Evolutionary conservation across 2,113 vertebrate genomes (phyloP).

Genomic region (Aramus guarauna): DNA sequence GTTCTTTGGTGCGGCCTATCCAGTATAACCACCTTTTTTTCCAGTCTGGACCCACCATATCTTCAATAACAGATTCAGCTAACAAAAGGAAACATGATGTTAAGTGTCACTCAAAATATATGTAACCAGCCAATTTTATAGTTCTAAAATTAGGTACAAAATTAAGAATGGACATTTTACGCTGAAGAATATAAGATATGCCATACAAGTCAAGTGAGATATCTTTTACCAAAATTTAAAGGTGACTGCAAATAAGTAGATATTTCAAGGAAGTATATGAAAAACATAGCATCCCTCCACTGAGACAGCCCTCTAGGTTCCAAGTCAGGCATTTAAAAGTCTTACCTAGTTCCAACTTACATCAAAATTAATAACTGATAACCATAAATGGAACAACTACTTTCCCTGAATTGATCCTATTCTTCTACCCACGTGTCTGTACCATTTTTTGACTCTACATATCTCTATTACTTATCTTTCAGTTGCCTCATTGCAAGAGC

Average conservation of each 20-base stretch:
- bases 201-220: background rate
- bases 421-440: background rate
- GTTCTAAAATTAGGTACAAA: background rate
- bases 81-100: background rate
- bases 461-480: background rate
- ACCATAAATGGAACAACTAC: background rate
- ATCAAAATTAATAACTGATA: background rate
- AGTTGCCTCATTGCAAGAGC: background rate
- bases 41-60: slow-evolving; percentile 97
- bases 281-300: background rate
- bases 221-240: background rate
- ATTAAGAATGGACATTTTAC: background rate
- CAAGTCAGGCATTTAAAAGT: background rate
- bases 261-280: background rate
- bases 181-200: background rate
- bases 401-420: background rate
- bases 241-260: background rate
- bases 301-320: background rate
- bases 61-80: slow-evolving; percentile 92
- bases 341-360: background rate
- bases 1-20: slow-evolving; percentile 87
- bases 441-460: background rate
- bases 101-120: background rate
- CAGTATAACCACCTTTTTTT: slow-evolving; percentile 93
- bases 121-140: background rate